phyloP scores from a whole-genome alignment of 2,113 vertebrate species.

The Atrichornis clamosus region DNA sequence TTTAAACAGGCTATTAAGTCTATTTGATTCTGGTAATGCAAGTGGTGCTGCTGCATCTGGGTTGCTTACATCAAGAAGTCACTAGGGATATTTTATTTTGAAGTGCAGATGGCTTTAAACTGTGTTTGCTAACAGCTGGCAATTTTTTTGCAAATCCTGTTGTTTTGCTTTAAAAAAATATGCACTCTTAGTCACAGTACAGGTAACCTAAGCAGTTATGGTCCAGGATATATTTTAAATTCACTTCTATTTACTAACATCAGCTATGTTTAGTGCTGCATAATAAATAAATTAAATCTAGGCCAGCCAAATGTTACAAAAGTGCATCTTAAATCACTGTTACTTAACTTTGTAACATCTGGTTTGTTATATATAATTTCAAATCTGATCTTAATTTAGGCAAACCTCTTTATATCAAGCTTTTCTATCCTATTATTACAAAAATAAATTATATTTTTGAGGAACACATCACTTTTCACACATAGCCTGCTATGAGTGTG shows the following conservation, averaged over 20 bases:
- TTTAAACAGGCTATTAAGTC: background rate
- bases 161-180: background rate
- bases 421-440: background rate
- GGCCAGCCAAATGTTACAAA: slow-evolving; percentile 46
- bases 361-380: background rate
- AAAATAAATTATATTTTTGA: background rate
- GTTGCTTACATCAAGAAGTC: slow-evolving; percentile 33
- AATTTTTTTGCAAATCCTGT: background rate
- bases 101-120: slow-evolving; percentile 28
- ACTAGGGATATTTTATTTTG: slow-evolving; percentile 44
- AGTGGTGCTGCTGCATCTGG: background rate
- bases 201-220: background rate
- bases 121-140: slow-evolving; percentile 42
- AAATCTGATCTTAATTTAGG: background rate
- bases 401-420: background rate
- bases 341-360: slow-evolving; percentile 47
- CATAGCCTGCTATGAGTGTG: background rate
- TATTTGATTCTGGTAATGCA: background rate
- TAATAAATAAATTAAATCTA: slow-evolving; percentile 47
- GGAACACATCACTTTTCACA: background rate
- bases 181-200: background rate
- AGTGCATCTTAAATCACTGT: slow-evolving; percentile 49
- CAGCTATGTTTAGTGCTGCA: slow-evolving; percentile 20
- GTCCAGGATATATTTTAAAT: background rate
- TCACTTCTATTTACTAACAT: slow-evolving; percentile 42